Conservation (phyloP, 2,113 vertebrate genomes). For the Microtus richardsoni region DNA sequence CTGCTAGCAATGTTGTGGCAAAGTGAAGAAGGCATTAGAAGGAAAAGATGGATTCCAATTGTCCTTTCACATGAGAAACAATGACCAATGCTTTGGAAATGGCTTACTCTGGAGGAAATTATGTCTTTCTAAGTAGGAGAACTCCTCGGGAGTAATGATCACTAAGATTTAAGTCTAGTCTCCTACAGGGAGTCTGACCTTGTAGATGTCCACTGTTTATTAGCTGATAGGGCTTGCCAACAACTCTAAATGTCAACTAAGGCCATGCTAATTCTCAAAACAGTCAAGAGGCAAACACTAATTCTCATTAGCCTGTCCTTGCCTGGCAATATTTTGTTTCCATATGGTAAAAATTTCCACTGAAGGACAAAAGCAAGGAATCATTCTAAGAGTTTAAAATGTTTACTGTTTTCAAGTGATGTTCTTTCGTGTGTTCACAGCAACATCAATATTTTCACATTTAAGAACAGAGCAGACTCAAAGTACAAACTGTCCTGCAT, state of each 20-base stretch:
- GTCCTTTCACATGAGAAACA: slow-evolving; percentile 26
- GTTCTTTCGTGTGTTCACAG: not conserved
- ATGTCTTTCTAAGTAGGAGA: not conserved
- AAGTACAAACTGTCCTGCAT: slow-evolving; percentile 49
- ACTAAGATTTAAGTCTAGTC: not conserved
- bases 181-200: not conserved
- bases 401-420: not conserved
- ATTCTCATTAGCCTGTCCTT: not conserved
- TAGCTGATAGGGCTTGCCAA: not conserved
- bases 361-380: slow-evolving; percentile 5
- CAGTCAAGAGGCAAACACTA: not conserved
- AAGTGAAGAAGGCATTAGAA: not conserved
- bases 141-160: not conserved
- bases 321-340: slow-evolving; percentile 28
- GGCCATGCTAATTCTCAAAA: not conserved
- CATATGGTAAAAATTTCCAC: slow-evolving; percentile 31
- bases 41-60: not conserved
- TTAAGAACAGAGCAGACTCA: slow-evolving; percentile 29
- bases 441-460: slow-evolving; percentile 28
- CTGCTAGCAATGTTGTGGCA: not conserved
- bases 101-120: not conserved
- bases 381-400: not conserved
- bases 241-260: not conserved
- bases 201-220: not conserved
- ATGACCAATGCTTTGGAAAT: not conserved